Percentiles rank a stretch among this genome's conserved stretches.
These are phyloP conservation scores for Crioceris asparagi DNA, from an alignment of 2,888 invertebrate genomes.

Conservation along the genomic window DNA sequence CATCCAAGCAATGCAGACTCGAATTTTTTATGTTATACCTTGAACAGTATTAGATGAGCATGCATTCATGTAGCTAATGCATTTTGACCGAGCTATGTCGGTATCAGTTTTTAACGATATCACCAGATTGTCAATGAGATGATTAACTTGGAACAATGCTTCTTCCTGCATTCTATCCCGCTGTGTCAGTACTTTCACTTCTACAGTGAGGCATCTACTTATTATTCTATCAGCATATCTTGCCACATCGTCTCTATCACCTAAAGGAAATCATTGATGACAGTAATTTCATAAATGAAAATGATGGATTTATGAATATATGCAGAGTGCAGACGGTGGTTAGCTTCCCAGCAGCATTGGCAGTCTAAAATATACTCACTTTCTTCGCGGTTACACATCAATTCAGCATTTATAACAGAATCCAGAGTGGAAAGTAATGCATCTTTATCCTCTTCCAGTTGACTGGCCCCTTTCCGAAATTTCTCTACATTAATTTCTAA, in stretches of 20 bases:
- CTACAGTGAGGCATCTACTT: slow-evolving; percentile 66
- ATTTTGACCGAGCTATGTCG: slow-evolving; percentile 47
- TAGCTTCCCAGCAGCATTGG: no score
- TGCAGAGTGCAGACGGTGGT: no score
- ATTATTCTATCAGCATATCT: slow-evolving; percentile 68
- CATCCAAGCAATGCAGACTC: slow-evolving; percentile 72
- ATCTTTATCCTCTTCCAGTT: slow-evolving; percentile 75
- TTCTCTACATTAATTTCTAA: slow-evolving; percentile 73
- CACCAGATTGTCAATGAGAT: slow-evolving; percentile 57
- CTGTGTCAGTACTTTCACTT: slow-evolving; percentile 67
- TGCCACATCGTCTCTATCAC: slow-evolving; percentile 66
- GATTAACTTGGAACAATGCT: slow-evolving; percentile 65
- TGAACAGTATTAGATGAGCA: slow-evolving; percentile 50
- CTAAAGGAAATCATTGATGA: slow-evolving; percentile 36
- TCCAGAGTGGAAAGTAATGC: slow-evolving; percentile 69
- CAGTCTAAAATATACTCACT: slow-evolving; percentile 50
- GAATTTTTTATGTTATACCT: slow-evolving; percentile 70
- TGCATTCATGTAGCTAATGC: slow-evolving; percentile 50
- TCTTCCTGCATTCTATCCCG: slow-evolving; percentile 71
- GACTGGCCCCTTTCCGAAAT: slow-evolving; percentile 63
- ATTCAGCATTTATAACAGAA: slow-evolving; percentile 65
- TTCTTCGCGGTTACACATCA: slow-evolving; percentile 54
- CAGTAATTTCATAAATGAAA: no score
- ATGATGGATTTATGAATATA: no score
- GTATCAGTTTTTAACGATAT: slow-evolving; percentile 56